Evolutionary conservation across 2,113 vertebrate genomes (phyloP).

Genomic region (Corythaixoides concolor): DNA sequence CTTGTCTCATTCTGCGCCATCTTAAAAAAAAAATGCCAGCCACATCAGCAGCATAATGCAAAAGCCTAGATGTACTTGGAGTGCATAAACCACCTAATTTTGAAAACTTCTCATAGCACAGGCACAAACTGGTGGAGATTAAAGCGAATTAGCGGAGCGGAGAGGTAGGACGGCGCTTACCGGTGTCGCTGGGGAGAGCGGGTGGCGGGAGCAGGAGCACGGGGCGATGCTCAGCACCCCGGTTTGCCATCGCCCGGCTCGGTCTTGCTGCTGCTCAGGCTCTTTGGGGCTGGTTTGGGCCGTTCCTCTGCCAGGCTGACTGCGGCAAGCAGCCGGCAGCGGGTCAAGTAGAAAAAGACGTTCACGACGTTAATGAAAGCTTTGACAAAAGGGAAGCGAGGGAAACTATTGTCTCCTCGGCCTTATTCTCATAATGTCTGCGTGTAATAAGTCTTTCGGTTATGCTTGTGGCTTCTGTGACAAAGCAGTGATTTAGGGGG

Average conservation of each 20-base stretch:
- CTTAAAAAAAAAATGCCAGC: background rate
- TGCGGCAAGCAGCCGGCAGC: background rate
- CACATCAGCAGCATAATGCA: background rate
- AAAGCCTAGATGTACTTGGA: background rate
- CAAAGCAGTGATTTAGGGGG: constrained; percentile 66
- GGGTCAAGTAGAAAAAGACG: background rate
- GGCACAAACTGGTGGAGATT: accelerated
- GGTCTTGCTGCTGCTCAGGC: background rate
- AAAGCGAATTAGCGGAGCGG: accelerated
- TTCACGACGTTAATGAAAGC: constrained; percentile 47
- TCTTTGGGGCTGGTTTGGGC: background rate
- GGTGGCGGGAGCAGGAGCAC: accelerated
- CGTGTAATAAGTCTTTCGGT: constrained; percentile 56
- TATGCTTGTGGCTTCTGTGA: constrained; percentile 63
- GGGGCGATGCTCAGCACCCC: background rate
- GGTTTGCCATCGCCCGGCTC: accelerated
- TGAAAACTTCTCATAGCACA: background rate
- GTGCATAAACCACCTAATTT: background rate
- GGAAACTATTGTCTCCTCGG: constrained; percentile 42
- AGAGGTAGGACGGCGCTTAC: accelerated
- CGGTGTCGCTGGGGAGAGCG: background rate
- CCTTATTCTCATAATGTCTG: constrained; percentile 10
- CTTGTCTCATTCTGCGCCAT: background rate
- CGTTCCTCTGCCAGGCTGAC: background rate
- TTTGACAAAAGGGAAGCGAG: constrained; percentile 28